These are phyloP conservation scores for Eremophila alpestris DNA, from an alignment of 2,797 vertebrate genomes.

Conservation along the genomic window DNA sequence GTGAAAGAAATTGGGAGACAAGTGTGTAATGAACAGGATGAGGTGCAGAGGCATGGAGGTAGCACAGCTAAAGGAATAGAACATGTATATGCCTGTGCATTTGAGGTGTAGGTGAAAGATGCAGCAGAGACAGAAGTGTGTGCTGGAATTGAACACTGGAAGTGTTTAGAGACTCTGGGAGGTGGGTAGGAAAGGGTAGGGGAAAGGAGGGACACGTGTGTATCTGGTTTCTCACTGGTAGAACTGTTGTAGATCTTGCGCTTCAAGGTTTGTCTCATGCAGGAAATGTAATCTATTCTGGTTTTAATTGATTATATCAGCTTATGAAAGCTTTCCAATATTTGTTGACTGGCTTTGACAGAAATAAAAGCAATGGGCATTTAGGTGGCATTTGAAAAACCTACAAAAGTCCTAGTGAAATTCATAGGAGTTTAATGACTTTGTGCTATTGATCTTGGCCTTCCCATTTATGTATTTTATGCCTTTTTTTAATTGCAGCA, in stretches of 20 bases:
- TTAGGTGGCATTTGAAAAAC: not conserved
- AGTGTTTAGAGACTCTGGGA: not conserved
- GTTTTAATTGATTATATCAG: not conserved
- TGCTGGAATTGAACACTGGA: not conserved
- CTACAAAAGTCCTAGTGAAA: not conserved
- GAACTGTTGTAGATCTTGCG: not conserved
- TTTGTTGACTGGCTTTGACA: not conserved
- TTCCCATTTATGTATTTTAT: not conserved
- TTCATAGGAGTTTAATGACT: not conserved
- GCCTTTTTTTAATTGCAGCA: not conserved
- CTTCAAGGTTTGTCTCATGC: not conserved
- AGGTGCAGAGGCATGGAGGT: not conserved
- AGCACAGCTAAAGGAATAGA: not conserved
- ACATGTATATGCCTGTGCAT: not conserved
- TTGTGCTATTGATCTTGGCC: not conserved
- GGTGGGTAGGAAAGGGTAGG: not conserved
- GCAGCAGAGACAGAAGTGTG: not conserved
- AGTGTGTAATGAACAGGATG: not conserved
- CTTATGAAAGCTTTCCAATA: not conserved
- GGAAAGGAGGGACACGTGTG: not conserved
- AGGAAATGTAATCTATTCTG: not conserved
- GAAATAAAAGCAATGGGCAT: not conserved
- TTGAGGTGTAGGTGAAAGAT: not conserved
- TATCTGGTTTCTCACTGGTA: not conserved
- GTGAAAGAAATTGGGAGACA: not conserved